Percentiles rank a stretch among this genome's conserved stretches.
phyloP scores from a whole-genome alignment of 53 echinoderm and acorn worm species.

The Echinometra lucunter region DNA sequence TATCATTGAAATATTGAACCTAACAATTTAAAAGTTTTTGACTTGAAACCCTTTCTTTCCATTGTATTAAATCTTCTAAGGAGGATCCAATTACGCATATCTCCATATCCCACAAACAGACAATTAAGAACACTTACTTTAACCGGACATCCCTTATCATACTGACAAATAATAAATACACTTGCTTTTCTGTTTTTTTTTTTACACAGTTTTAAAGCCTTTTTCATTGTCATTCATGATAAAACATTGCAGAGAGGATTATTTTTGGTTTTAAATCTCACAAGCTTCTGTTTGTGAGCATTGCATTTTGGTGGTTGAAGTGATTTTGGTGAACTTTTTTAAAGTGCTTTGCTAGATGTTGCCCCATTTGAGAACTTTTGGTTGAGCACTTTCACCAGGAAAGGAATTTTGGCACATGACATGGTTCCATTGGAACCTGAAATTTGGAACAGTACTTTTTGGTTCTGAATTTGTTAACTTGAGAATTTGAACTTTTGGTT shows the following conservation, averaged over 20 bases:
- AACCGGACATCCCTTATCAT: neutral
- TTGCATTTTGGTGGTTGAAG: conserved; percentile 64
- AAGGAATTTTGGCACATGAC: neutral
- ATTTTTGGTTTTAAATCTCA: conserved; percentile 13
- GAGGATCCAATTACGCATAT: neutral
- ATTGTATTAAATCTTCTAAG: neutral
- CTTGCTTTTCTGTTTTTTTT: neutral
- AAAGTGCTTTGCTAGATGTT: conserved; percentile 20
- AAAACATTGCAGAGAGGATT: conserved; percentile 5
- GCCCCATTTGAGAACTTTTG: conserved; percentile 43
- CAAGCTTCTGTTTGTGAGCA: neutral
- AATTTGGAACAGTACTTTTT: neutral
- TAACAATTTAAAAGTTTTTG: neutral
- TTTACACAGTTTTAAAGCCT: neutral
- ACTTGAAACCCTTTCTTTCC: neutral
- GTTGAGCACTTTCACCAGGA: conserved; percentile 6
- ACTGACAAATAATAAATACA: neutral
- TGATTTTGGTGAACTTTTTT: conserved; percentile 53
- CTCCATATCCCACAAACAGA: neutral
- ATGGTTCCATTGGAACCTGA: neutral
- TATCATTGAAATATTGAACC: neutral
- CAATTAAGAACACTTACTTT: neutral
- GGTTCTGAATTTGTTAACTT: neutral
- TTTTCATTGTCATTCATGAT: neutral
- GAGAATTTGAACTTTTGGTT: conserved; percentile 34